A percentile compares a stretch with the other conserved stretches of the same genome.
Evolutionary conservation across 2,797 vertebrate genomes (phyloP).

Genomic region (Argyrosomus regius): DNA sequence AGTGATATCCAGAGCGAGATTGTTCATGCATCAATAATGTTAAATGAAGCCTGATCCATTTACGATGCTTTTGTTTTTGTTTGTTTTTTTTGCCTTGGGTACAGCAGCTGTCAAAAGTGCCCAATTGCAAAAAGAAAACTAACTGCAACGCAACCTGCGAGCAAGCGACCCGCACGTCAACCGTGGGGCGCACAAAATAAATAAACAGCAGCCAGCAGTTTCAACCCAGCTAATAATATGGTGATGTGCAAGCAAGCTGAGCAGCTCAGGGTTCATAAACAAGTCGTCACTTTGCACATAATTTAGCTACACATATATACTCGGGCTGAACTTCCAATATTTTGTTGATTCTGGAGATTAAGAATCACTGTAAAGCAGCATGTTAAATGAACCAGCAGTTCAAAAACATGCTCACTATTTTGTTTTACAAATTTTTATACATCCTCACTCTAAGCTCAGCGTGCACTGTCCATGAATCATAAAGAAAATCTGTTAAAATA

Average conservation of each 20-base stretch:
- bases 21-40: slow-evolving; percentile 15
- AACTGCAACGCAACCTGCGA: slow-evolving; percentile 16
- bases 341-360: slow-evolving; percentile 8
- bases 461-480: not conserved
- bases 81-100: slow-evolving; percentile 8
- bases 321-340: not conserved
- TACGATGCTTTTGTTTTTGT: not conserved
- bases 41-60: slow-evolving; percentile 8
- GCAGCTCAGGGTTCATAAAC: not conserved
- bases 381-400: not conserved
- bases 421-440: not conserved
- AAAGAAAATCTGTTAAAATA: not conserved
- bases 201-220: slow-evolving; percentile 10
- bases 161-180: not conserved
- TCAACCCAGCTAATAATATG: slow-evolving; percentile 1
- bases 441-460: not conserved
- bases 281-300: not conserved
- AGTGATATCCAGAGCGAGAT: not conserved
- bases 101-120: slow-evolving; percentile 16
- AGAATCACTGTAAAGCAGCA: not conserved
- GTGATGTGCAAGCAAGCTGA: not conserved
- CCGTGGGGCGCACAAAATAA: not conserved
- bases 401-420: not conserved
- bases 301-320: slow-evolving; percentile 3
- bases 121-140: slow-evolving; percentile 12